Conservation (phyloP, 2,797 vertebrate genomes). For the Echeneis naucrates region DNA sequence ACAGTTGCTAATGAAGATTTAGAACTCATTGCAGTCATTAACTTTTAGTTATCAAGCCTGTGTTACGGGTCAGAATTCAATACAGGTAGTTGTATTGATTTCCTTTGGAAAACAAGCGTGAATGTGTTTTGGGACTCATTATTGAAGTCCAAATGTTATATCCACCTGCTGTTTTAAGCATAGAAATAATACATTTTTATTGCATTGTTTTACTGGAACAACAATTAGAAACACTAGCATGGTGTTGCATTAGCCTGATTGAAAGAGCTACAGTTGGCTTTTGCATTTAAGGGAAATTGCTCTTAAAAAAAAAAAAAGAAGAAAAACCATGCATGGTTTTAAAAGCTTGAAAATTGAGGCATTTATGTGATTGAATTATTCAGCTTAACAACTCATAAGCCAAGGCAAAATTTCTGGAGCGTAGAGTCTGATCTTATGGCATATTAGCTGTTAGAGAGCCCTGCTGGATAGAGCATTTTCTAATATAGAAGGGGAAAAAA, state of each 20-base stretch:
- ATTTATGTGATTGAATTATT: slow-evolving; percentile 64
- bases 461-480: slow-evolving; percentile 7
- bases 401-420: slow-evolving; percentile 19
- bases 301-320: not conserved
- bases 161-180: slow-evolving; percentile 51
- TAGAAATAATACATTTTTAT: slow-evolving; percentile 63
- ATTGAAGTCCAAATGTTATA: not conserved
- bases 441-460: slow-evolving; percentile 16
- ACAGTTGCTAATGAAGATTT: not conserved
- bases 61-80: not conserved
- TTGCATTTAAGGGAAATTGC: slow-evolving; percentile 39
- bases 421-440: slow-evolving; percentile 15
- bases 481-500: not conserved
- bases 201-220: slow-evolving; percentile 63
- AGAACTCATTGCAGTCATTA: not conserved
- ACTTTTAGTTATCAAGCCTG: slow-evolving; percentile 6
- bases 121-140: slow-evolving; percentile 16
- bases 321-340: slow-evolving; percentile 31
- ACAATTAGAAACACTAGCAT: slow-evolving; percentile 48
- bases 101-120: not conserved
- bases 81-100: not conserved
- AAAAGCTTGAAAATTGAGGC: slow-evolving; percentile 56
- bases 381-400: slow-evolving; percentile 35
- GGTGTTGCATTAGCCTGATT: slow-evolving; percentile 62
- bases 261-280: slow-evolving; percentile 60